Evolutionary conservation across 2,113 vertebrate genomes (phyloP).

Genomic region (Melanotaenia duboulayi): DNA sequence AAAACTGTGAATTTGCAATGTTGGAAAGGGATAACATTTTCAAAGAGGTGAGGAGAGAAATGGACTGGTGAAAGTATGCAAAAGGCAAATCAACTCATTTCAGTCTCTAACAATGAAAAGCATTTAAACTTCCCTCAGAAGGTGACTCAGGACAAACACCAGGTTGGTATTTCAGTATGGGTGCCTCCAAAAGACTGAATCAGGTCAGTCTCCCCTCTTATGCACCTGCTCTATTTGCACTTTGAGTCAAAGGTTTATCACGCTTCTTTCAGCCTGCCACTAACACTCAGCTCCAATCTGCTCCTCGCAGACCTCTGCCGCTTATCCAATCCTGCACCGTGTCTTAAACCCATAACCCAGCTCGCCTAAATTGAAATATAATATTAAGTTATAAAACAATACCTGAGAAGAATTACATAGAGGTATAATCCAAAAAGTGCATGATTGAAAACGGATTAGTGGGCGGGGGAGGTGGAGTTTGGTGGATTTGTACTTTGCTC

Average conservation of each 20-base stretch:
- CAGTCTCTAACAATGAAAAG: neutral
- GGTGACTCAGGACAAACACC: neutral
- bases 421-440: slow-evolving; percentile 80
- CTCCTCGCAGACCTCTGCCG: slow-evolving; percentile 53
- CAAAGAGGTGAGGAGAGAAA: neutral
- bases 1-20: neutral
- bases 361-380: slow-evolving; percentile 77
- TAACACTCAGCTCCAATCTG: slow-evolving; percentile 62
- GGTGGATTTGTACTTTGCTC: slow-evolving; percentile 72
- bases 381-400: slow-evolving; percentile 81
- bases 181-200: slow-evolving; percentile 29
- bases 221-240: slow-evolving; percentile 55
- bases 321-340: slow-evolving; percentile 62
- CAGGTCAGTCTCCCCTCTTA: slow-evolving; percentile 46
- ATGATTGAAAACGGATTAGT: slow-evolving; percentile 84
- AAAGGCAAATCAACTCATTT: neutral
- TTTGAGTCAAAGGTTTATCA: slow-evolving; percentile 60
- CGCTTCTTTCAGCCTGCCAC: slow-evolving; percentile 46
- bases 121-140: neutral
- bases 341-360: slow-evolving; percentile 66
- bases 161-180: slow-evolving; percentile 9
- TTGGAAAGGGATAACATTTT: neutral
- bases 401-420: slow-evolving; percentile 77
- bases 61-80: neutral
- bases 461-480: slow-evolving; percentile 26